These are phyloP conservation scores for Ailurus styani DNA, from an alignment of 2,113 vertebrate species.

Conservation along the genomic window DNA sequence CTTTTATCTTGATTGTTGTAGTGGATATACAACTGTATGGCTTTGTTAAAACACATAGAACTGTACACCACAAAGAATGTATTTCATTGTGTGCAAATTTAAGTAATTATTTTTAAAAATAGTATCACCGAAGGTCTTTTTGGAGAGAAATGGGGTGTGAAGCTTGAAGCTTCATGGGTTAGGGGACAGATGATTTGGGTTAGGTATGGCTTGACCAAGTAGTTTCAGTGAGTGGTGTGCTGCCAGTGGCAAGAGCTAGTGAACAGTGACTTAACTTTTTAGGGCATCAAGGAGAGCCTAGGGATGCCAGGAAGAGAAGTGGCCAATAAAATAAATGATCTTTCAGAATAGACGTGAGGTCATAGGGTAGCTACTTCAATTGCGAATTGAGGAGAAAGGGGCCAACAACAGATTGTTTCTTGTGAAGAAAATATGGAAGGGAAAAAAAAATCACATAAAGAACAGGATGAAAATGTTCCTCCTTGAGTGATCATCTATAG, in stretches of 20 bases:
- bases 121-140: background rate
- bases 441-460: background rate
- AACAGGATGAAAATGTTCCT: constrained; percentile 1
- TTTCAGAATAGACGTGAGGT: constrained; percentile 8
- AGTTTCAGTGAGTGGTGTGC: background rate
- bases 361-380: background rate
- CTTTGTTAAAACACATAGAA: background rate
- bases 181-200: background rate
- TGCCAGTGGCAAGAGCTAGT: background rate
- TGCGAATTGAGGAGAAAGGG: background rate
- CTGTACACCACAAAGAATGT: background rate
- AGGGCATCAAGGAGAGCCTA: background rate
- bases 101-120: background rate
- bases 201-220: background rate
- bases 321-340: background rate
- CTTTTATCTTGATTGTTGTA: background rate
- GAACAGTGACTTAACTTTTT: background rate
- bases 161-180: background rate
- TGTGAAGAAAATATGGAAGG: background rate
- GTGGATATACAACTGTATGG: background rate
- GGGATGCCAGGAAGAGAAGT: background rate
- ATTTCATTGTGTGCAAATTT: background rate
- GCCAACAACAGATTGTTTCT: background rate
- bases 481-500: background rate
- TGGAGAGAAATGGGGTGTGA: background rate